A percentile compares a stretch with the other conserved stretches of the same genome.
phyloP scores from a whole-genome alignment of 2,888 invertebrate genomes.

The Amitus sp. region DNA sequence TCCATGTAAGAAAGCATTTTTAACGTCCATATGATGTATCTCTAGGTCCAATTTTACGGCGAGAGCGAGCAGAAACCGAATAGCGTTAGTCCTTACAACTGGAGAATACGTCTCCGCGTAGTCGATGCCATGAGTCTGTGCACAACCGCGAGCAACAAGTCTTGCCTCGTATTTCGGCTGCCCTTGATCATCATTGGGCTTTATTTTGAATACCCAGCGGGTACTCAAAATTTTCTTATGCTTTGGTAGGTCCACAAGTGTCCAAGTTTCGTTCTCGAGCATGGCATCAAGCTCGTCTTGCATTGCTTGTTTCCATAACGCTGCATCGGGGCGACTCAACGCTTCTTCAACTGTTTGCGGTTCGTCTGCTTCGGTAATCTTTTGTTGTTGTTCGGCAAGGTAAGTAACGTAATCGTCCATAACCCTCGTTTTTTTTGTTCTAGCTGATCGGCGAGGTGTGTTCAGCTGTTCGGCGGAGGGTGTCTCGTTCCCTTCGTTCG shows the following conservation, averaged over 20 bases:
- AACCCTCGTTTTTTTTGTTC: too few relatives aligned
- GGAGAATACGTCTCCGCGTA: conserved; percentile 49
- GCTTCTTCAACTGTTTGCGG: too few relatives aligned
- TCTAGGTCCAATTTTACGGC: conserved; percentile 40
- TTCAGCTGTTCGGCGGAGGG: too few relatives aligned
- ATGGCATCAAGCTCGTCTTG: too few relatives aligned
- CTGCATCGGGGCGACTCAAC: too few relatives aligned
- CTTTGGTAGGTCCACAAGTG: conserved; percentile 24
- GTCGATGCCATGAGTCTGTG: conserved; percentile 45
- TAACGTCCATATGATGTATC: conserved; percentile 47
- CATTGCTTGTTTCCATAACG: too few relatives aligned
- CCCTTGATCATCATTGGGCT: conserved; percentile 18
- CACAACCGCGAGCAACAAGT: conserved; percentile 45
- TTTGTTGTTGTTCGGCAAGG: too few relatives aligned
- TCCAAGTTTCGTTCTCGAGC: conserved; percentile 33
- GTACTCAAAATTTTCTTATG: conserved; percentile 21
- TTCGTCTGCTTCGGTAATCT: too few relatives aligned
- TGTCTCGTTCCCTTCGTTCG: too few relatives aligned
- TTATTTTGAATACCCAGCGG: conserved; percentile 37
- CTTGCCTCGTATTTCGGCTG: conserved; percentile 12
- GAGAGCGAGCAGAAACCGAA: conserved; percentile 43
- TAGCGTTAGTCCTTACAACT: conserved; percentile 40
- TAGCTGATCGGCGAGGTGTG: too few relatives aligned
- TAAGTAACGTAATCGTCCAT: too few relatives aligned
- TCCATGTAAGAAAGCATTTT: conserved; percentile 48